A percentile compares a stretch with the other conserved stretches of the same genome.
Evolutionary conservation across 2,113 vertebrate genomes (phyloP).

Genomic region (Furnarius figulus): DNA sequence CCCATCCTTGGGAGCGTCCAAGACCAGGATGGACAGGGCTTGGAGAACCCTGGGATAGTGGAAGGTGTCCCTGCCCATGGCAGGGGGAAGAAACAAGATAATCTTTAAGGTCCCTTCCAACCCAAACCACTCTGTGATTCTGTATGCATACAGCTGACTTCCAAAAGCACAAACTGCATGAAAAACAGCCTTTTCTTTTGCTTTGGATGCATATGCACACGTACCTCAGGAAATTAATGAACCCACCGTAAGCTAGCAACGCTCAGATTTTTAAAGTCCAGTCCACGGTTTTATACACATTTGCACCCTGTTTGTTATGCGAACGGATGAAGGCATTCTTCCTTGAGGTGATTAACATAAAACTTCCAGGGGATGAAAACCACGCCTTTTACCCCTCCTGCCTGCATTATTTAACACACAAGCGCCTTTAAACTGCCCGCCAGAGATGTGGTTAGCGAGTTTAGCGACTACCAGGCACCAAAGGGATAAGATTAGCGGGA

Average conservation of each 20-base stretch:
- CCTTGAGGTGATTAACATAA: rapidly evolving
- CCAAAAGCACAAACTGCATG: neutral
- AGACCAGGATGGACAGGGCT: neutral
- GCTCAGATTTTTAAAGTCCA: neutral
- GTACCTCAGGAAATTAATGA: neutral
- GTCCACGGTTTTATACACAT: rapidly evolving
- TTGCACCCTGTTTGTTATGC: rapidly evolving
- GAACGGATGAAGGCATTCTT: neutral
- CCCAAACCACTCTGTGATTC: neutral
- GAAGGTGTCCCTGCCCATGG: neutral
- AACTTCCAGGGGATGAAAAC: neutral
- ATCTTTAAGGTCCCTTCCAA: neutral
- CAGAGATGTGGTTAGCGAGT: rapidly evolving
- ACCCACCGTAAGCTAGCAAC: neutral
- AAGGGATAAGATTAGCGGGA: rapidly evolving
- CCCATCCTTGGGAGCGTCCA: neutral
- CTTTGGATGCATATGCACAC: rapidly evolving
- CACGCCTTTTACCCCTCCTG: rapidly evolving
- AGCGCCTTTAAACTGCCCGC: rapidly evolving
- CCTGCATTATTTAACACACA: rapidly evolving
- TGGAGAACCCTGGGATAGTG: neutral
- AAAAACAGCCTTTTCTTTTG: rapidly evolving
- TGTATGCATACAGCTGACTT: neutral
- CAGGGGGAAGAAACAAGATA: neutral
- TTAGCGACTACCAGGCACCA: no score